Evolutionary conservation across 92 coral and sea anemone species (phyloP), one percentile per base, ranked within the genome.

Genomic region (Porites rus): DNA sequence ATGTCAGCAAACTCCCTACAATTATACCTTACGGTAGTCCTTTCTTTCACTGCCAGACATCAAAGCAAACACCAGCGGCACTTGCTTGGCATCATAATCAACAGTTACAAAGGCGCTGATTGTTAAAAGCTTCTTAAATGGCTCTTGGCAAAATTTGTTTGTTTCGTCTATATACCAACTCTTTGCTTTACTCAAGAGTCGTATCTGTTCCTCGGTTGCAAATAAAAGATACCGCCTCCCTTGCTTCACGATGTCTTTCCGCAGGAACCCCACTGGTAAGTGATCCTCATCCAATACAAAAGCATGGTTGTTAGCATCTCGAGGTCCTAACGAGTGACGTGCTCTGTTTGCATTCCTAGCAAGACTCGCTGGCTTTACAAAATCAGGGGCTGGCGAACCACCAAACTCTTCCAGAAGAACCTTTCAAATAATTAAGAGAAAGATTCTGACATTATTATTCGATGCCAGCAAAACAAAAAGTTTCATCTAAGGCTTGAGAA

Each of bases 181-280:
- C 84, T 77, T 85, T 1, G 77, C 53, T 18, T 65, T 65, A 21
- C 20, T 25, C 14, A 83, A 75, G 16, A 83, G 67, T 8, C 19
- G 61, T 4, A 51, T 12, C n/a, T 69, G 75, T n/a, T 67, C 63
- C 24, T 53, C 53, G 24, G 85, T 81, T 43, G 85, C 85, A 81
- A 81, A 81, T 13, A 81, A 18, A n/a, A 81, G 75, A 60, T 81
- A 76, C 75, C 85, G 56, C 56, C 64, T 53, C n/a, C 85, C 85
- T 21, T 81, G 75, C 53, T 68, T 61, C 5, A 54, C 18, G 4
- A 81, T 25, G 60, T 81, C 85, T 50, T 51, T 61, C 63, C 66
- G 25, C 12, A 67, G 31, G 20, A 81, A 80, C 6, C 18, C 84
- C n/a, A 10, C 64, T 50, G 85, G 85, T 38, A 81, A 11, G 20